Evolutionary conservation across 2,888 invertebrate genomes (phyloP), one percentile per base, ranked within the genome.

Genomic region (Limnephilus marmoratus): DNA sequence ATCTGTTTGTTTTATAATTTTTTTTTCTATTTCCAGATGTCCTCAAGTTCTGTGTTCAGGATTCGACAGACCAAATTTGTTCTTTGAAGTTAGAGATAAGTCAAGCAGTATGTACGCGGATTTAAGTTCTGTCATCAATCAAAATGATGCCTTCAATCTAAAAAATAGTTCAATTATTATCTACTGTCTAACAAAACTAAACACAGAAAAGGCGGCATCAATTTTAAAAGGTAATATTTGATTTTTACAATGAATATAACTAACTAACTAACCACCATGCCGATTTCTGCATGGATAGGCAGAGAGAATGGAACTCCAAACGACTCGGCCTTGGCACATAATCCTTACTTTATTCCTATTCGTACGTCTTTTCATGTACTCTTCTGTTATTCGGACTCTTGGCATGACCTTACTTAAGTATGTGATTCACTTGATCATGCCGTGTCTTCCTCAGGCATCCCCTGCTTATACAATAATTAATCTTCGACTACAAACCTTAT

Each of bases 21-120:
- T 68, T 68, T 82, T 82, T 94, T 49, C 9, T 94, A 93, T 41
- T 87, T 94, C 94, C 93, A 96, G 95, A 92, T 95, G 96, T 94
- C 96, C 97, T 0, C 95, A 96, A 92, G 94, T 96, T 34, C 95
- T 96, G 1, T 96, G 96, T 94, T 97, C 97, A 1, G 96, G 97
- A 83, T 97, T 98, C 94, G 97, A 98, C 95, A 95, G 98, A 87
- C 97, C 97, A 9, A 98, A 98, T 95, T 95, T 98, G 90, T 97
- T 96, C 94, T 96, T 97, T 94, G 96, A 96, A 37, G 97, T 97
- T 1, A 93, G 89, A 68, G 93, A 93, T 41, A 93, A 94, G 68
- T 90, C 90, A 24, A 81, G 31, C 24, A 94, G 94, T 82, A 81
- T 94, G n/a, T 94, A 94, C 11, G 93, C 94, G n/a, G 95, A 95